Evolutionary conservation across 64 coral and sea anemone genomes (phyloP).

Genomic region (Orbicella faveolata): DNA sequence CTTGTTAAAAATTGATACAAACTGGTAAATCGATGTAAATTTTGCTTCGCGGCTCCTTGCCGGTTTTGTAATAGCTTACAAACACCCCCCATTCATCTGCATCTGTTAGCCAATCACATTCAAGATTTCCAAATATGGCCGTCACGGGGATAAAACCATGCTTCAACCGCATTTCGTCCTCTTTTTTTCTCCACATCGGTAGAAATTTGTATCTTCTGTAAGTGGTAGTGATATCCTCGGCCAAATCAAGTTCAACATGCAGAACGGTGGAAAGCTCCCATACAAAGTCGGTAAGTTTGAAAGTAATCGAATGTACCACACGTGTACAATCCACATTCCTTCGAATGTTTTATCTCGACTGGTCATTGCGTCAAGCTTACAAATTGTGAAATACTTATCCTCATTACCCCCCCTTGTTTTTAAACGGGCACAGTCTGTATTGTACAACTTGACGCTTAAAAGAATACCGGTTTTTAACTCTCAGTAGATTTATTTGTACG

Average conservation of each 20-base stretch:
- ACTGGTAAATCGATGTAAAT: neutral
- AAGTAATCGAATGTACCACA: neutral
- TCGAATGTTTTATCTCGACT: too few relatives aligned
- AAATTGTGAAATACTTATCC: too few relatives aligned
- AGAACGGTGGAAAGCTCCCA: slow-evolving; percentile 73
- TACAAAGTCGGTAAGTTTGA: slow-evolving; percentile 77
- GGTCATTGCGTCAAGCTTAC: too few relatives aligned
- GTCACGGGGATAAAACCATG: slow-evolving; percentile 15
- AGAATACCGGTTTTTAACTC: too few relatives aligned
- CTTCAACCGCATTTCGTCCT: neutral
- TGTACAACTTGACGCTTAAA: too few relatives aligned
- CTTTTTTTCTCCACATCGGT: neutral
- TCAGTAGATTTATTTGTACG: too few relatives aligned
- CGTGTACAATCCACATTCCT: too few relatives aligned
- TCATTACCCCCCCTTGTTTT: too few relatives aligned
- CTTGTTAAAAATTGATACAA: neutral
- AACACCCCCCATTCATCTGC: neutral
- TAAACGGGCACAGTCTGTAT: too few relatives aligned
- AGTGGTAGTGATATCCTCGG: neutral
- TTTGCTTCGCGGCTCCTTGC: neutral
- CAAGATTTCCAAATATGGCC: slow-evolving; percentile 36
- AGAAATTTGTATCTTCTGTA: neutral
- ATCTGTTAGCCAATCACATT: slow-evolving; percentile 15
- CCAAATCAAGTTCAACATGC: slow-evolving; percentile 35
- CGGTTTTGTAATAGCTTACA: neutral